These are phyloP conservation scores for Notocelia uddmanniana DNA, from an alignment of 2,888 invertebrate genomes.

Conservation along the genomic window DNA sequence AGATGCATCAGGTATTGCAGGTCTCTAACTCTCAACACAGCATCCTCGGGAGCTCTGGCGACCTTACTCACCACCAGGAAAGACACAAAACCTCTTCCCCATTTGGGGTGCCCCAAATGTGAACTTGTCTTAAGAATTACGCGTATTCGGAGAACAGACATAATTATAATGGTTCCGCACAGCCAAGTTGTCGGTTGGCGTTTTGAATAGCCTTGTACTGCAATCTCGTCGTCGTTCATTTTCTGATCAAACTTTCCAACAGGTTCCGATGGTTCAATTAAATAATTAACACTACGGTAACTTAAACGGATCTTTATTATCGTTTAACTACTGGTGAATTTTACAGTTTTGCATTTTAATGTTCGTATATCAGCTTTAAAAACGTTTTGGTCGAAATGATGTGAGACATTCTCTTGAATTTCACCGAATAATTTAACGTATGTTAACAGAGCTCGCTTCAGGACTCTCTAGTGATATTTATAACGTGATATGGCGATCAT, in stretches of 20 bases:
- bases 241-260: conserved; percentile 34
- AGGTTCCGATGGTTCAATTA: conserved; percentile 29
- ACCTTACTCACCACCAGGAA: no score
- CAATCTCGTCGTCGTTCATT: not conserved
- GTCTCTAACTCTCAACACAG: no score
- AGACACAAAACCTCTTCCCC: no score
- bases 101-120: no score
- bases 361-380: not conserved
- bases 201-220: not conserved
- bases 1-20: no score
- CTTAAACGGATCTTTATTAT: conserved; percentile 17
- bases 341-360: conserved; percentile 12
- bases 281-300: conserved; percentile 22
- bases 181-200: not conserved
- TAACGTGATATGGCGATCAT: no score
- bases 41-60: no score
- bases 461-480: not conserved
- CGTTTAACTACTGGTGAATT: conserved; percentile 11
- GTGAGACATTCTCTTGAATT: not conserved
- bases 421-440: not conserved
- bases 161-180: no score
- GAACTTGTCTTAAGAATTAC: no score
- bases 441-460: not conserved
- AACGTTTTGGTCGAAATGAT: not conserved
- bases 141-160: no score